Evolutionary conservation across 1,140 invertebrate species (phyloP).

Genomic region (Pseudomyrmex dendroicus): DNA sequence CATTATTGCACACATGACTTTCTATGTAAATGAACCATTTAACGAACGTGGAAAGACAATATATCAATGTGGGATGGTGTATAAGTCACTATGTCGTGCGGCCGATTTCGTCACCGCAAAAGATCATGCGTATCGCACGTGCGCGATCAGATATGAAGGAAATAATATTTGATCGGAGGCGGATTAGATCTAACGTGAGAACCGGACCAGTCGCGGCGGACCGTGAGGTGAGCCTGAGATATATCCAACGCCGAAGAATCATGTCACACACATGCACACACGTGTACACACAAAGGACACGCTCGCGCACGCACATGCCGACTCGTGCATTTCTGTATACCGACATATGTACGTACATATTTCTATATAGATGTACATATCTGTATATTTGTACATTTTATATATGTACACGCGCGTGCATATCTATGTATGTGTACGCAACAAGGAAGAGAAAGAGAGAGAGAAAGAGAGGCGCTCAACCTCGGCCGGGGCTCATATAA

Average conservation of each 20-base stretch:
- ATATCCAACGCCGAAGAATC: slow-evolving; percentile 75
- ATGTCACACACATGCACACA: slow-evolving; percentile 62
- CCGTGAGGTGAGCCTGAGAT: slow-evolving; percentile 70
- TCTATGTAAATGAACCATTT: slow-evolving; percentile 21
- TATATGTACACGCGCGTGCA: slow-evolving; percentile 44
- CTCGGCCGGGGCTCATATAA: slow-evolving; percentile 83
- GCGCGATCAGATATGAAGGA: slow-evolving; percentile 45
- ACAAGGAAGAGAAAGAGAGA: slow-evolving; percentile 51
- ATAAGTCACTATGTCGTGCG: slow-evolving; percentile 9
- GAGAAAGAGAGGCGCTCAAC: slow-evolving; percentile 74
- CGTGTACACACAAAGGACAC: slow-evolving; percentile 1
- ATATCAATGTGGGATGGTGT: background rate
- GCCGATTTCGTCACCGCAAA: background rate
- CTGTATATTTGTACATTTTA: slow-evolving; percentile 68
- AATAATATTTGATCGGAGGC: slow-evolving; percentile 78
- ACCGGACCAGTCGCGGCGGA: slow-evolving; percentile 79
- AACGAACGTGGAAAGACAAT: slow-evolving; percentile 1
- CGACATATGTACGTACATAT: background rate
- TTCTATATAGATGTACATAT: slow-evolving; percentile 14
- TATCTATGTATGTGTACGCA: slow-evolving; percentile 63
- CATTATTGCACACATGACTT: background rate
- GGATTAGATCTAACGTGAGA: slow-evolving; percentile 80
- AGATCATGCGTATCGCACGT: background rate
- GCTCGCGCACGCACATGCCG: background rate
- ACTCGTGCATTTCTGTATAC: slow-evolving; percentile 12